These are phyloP conservation scores for Semnornis frantzii DNA, from an alignment of 2,113 vertebrate species.

Conservation along the genomic window DNA sequence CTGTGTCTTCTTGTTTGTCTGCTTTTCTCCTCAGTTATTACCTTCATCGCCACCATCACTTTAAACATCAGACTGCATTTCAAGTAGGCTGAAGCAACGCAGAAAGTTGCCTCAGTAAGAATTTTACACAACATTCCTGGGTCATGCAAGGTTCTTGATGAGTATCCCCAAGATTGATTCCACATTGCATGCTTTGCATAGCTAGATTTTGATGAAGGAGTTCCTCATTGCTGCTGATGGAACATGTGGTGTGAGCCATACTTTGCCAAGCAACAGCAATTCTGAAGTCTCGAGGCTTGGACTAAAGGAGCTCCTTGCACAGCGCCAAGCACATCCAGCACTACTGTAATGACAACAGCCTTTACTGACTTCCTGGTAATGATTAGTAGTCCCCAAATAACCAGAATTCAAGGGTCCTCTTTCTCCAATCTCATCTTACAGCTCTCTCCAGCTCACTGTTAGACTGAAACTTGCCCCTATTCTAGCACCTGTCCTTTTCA, in stretches of 20 bases:
- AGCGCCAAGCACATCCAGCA: accelerated
- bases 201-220: background rate
- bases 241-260: accelerated
- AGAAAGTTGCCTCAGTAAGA: background rate
- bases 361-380: background rate
- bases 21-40: background rate
- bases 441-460: background rate
- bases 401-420: background rate
- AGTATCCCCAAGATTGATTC: background rate
- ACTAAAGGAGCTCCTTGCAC: background rate
- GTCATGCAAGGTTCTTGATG: background rate
- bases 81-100: background rate
- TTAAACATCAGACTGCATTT: background rate
- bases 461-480: background rate
- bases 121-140: background rate
- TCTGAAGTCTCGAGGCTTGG: background rate
- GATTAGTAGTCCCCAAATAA: background rate
- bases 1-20: background rate
- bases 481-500: background rate
- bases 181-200: background rate
- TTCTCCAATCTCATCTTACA: background rate
- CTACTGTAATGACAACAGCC: background rate
- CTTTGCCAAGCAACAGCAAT: background rate
- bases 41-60: background rate
- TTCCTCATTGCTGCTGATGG: background rate